phyloP scores from a whole-genome alignment of 2,113 vertebrate genomes.

The Ceuthmochares aereus region DNA sequence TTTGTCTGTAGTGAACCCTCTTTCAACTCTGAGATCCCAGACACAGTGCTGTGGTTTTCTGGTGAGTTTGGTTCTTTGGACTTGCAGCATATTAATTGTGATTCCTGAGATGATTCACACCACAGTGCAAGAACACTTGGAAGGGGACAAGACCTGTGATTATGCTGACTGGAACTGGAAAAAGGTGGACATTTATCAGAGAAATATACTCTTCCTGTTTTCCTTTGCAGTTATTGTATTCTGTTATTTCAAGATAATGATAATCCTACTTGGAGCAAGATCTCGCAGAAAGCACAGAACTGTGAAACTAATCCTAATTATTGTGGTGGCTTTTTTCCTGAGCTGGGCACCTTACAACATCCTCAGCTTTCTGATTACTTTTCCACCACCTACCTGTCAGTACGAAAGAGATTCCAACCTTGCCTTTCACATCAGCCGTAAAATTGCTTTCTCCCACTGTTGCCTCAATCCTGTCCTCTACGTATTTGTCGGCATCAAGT shows the following conservation, averaged over 20 bases:
- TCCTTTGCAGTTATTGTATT: conserved; percentile 80
- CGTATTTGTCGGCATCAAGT: conserved; percentile 91
- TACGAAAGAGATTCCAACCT: conserved; percentile 41
- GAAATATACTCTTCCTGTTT: conserved; percentile 84
- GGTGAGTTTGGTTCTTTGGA: conserved; percentile 78
- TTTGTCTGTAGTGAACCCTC: conserved; percentile 82
- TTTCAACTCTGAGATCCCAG: conserved; percentile 78
- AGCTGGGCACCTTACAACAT: conserved; percentile 93
- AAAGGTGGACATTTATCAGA: conserved; percentile 75
- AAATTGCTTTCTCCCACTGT: conserved; percentile 90
- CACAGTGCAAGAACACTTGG: background rate
- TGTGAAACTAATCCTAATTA: conserved; percentile 87
- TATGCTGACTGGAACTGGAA: conserved; percentile 58
- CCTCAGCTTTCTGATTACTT: conserved; percentile 78
- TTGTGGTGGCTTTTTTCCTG: conserved; percentile 88
- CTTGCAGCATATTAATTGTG: conserved; percentile 74
- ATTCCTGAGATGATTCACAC: conserved; percentile 77
- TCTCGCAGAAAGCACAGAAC: conserved; percentile 83
- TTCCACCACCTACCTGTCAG: conserved; percentile 61
- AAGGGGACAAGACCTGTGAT: conserved; percentile 22
- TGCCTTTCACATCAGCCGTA: conserved; percentile 76
- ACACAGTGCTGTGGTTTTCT: conserved; percentile 66
- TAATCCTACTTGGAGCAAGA: conserved; percentile 77
- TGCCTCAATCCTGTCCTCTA: conserved; percentile 94
- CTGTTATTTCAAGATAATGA: conserved; percentile 86